Evolutionary conservation across 2,888 invertebrate species (phyloP).

Genomic region (Ophioninae sp.): DNA sequence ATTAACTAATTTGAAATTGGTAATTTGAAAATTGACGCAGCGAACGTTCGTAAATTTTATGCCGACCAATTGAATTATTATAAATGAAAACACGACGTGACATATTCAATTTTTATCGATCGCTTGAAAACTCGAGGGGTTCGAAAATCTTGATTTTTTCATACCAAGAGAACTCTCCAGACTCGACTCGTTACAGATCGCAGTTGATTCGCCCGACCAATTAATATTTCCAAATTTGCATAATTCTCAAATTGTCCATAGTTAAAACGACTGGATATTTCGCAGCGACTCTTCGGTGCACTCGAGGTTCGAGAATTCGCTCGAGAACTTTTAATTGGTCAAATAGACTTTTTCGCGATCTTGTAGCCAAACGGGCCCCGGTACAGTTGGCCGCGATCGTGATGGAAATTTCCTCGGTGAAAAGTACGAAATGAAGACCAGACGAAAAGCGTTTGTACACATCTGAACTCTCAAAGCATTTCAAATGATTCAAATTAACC

Average conservation of each 20-base stretch:
- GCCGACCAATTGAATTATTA: no score
- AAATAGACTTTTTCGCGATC: not conserved
- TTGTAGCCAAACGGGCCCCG: not conserved
- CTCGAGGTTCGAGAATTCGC: not conserved
- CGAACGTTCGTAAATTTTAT: no score
- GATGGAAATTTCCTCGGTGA: no score
- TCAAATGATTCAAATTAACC: slow-evolving; percentile 5
- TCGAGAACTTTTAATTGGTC: not conserved
- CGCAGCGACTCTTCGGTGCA: not conserved
- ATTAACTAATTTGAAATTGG: no score
- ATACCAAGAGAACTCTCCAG: no score
- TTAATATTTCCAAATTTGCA: not conserved
- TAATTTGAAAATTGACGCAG: no score
- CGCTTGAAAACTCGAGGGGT: no score
- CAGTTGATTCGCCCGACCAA: not conserved
- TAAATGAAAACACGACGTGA: no score
- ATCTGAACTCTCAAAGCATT: not conserved
- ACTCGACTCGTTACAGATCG: no score
- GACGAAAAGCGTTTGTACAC: not conserved
- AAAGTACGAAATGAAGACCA: not conserved
- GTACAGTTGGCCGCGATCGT: not conserved
- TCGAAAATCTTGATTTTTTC: no score
- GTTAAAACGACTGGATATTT: not conserved
- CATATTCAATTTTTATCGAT: no score
- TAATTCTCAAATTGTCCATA: not conserved